These are phyloP conservation scores for Sandelia bainsii DNA, from an alignment of 2,797 vertebrate genomes.

Conservation along the genomic window DNA sequence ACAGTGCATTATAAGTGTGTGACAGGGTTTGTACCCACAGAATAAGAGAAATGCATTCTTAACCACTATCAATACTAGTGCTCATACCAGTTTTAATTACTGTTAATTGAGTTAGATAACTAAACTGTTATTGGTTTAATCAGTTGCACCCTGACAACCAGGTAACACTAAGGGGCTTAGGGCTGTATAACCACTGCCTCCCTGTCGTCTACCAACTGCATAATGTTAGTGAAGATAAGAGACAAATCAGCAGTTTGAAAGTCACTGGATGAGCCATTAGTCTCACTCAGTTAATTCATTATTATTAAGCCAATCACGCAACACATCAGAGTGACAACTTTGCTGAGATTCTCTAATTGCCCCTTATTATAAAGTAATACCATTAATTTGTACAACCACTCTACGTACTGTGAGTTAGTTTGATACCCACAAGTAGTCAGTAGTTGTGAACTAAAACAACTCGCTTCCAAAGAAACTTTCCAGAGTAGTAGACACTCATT, in stretches of 20 bases:
- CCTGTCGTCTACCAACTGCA: slow-evolving; percentile 31
- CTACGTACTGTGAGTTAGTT: slow-evolving; percentile 8
- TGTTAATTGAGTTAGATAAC: slow-evolving; percentile 27
- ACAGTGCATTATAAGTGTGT: no score
- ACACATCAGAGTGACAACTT: slow-evolving; percentile 53
- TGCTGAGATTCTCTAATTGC: slow-evolving; percentile 55
- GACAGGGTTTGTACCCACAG: no score
- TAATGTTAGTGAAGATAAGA: slow-evolving; percentile 67
- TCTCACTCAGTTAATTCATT: slow-evolving; percentile 71
- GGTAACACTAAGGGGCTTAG: slow-evolving; percentile 36
- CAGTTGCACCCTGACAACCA: slow-evolving; percentile 21
- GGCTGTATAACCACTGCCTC: slow-evolving; percentile 43
- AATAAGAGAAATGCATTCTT: no score
- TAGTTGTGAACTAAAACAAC: not conserved
- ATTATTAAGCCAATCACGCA: slow-evolving; percentile 69
- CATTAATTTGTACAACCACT: slow-evolving; percentile 15
- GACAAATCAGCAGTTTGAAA: slow-evolving; percentile 71
- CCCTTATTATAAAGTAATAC: slow-evolving; percentile 44
- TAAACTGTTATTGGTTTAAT: slow-evolving; percentile 32
- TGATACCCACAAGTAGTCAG: slow-evolving; percentile 14
- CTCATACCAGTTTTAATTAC: not conserved
- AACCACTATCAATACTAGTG: not conserved
- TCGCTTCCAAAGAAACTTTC: not conserved
- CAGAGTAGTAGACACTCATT: not conserved
- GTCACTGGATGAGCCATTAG: slow-evolving; percentile 65